Evolutionary conservation across 37 sponge, comb jelly and placozoan genomes (phyloP), one percentile per base, ranked within the genome.

Genomic region (Beroe forskalii): DNA sequence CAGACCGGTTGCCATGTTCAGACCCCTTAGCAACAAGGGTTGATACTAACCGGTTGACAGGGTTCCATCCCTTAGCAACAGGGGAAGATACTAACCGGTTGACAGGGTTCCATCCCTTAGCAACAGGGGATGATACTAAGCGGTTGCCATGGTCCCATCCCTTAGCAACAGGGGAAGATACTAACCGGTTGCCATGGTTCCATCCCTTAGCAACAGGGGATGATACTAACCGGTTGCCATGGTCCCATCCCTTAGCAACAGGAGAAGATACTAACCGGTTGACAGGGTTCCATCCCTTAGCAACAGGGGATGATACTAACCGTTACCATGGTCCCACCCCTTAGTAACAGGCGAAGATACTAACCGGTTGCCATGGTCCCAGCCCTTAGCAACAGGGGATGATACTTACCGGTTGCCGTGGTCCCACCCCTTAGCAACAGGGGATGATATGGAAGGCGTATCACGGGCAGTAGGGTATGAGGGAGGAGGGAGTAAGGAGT

Each of bases 391-490:
- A 25, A 80, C 55, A 44, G 86, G 14, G 20, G 86, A 80, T 23
- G 86, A 80, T 43, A 80, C 24, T 22, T n/a, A 80, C 86, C 40
- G 86, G 25, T 38, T 35, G 3, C 4, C 14, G 28, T 80, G 86
- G 86, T 80, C 35, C 86, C 86, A 80, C 8, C 86, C 86, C 20
- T 8, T 43, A 41, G 86, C 86, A 25, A 80, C 55, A 44, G 86
- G 14, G 20, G 86, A 80, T 23, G 86, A 80, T 43, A 80, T 12
- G 27, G 44, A 24, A 24, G 86, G 86, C 17, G 86, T 80, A 30
- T 41, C 44, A 23, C 86, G 44, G 37, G 86, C n/a, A n/a, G 31
- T 27, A 12, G 86, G 86, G 55, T 43, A 80, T 19, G 55, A 41
- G 35, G 86, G 86, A 2, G 55, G n/a, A 23, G 86, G 86, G 25